Evolutionary conservation across 2,797 vertebrate genomes (phyloP), one percentile per base, ranked within the genome.

Genomic region (Enteromius fasciolatus): DNA sequence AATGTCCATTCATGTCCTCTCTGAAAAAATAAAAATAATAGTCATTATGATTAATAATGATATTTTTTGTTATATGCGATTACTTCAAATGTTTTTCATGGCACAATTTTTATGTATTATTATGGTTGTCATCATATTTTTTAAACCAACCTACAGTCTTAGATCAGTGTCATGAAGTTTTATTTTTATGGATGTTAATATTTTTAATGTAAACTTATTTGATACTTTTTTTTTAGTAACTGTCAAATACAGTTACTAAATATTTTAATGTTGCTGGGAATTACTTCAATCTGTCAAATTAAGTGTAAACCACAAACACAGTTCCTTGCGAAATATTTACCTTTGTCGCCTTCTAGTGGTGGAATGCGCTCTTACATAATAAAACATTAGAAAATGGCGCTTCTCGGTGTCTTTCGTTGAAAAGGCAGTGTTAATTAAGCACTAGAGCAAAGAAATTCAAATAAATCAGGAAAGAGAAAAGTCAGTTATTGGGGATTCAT

Each of bases 291-390:
- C 1, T 39, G 3, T 54, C 11, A 17, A 20, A 68, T 41, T 5
- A 23, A 46, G 15, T 20, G 61, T 64, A 3, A 64, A 31, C 14
- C 7, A 3, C 44, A 12, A 52, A 73, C 0, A 14, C 69, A 4
- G 20, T 17, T 39, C 7, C 33, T 14, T 48, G 12, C 20, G 15
- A 68, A 61, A 17, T 1, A 23, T 84, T 70, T 81, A 25, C 9
- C 17, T 83, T 73, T 87, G 77, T 78, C 46, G 77, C 54, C 68
- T 69, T 85, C 87, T 84, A 78, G 83, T 81, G 78, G 85, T 41
- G 18, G 0, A 23, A 20, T 2, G 3, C 0, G 15, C 14, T 9
- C 9, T 4, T 66, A 25, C 39, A 18, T 36, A 31, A 77, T 18
- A 64, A 44, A 64, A 52, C 10, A 64, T 36, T 31, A 39, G 44